These are phyloP conservation scores for Noctua pronuba DNA, from an alignment of 2,888 invertebrate genomes.

Conservation along the genomic window DNA sequence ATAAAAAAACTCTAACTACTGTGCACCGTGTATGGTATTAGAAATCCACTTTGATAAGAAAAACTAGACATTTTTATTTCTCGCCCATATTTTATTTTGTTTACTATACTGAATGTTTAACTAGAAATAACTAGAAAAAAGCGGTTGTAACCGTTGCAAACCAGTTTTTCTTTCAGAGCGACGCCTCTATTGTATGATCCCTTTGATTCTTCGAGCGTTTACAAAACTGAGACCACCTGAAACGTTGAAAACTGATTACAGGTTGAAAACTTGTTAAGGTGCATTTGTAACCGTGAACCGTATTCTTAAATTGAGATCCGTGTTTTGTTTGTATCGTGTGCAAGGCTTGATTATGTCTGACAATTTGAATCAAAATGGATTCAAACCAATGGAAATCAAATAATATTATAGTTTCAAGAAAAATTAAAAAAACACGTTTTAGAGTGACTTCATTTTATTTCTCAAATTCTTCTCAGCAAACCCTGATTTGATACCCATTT, in stretches of 20 bases:
- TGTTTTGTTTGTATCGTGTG: neutral
- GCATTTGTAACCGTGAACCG: neutral
- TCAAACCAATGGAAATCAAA: neutral
- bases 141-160: slow-evolving; percentile 5
- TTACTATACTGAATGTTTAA: neutral
- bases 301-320: neutral
- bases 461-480: neutral
- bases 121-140: slow-evolving; percentile 19
- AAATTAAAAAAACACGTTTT: too few relatives aligned
- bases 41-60: slow-evolving; percentile 21
- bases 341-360: neutral
- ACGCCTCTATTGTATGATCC: slow-evolving; percentile 20
- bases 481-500: too few relatives aligned
- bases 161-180: slow-evolving; percentile 13
- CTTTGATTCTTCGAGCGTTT: slow-evolving; percentile 35
- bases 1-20: neutral
- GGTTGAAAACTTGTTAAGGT: slow-evolving; percentile 30
- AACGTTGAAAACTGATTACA: slow-evolving; percentile 13
- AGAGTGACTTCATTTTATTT: too few relatives aligned
- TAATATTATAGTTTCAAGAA: neutral
- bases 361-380: neutral
- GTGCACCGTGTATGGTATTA: neutral
- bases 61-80: slow-evolving; percentile 27
- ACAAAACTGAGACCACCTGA: slow-evolving; percentile 1
- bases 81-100: neutral